phyloP scores from a whole-genome alignment of 2,888 invertebrate species.

The Acronicta leporina region DNA sequence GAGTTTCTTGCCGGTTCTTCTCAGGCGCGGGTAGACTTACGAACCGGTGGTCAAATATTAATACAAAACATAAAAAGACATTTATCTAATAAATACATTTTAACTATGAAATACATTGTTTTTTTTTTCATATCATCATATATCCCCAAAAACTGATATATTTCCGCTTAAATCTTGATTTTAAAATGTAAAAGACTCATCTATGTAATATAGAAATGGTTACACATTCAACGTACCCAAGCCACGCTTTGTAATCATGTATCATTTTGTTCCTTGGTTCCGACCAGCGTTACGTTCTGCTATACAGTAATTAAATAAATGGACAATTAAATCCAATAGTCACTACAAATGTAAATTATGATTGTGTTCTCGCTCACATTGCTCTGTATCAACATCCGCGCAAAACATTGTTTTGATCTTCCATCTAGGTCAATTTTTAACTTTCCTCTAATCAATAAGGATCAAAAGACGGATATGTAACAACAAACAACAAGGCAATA shows the following conservation, averaged over 20 bases:
- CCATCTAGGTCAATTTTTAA: neutral
- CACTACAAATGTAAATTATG: too few species aligned
- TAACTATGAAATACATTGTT: conserved; percentile 10
- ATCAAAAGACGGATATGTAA: conserved; percentile 4
- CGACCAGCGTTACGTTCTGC: neutral
- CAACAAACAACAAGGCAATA: conserved; percentile 21
- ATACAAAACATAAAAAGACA: neutral
- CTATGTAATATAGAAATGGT: neutral
- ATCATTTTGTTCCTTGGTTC: neutral
- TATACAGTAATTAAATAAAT: too few species aligned
- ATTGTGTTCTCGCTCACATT: too few species aligned
- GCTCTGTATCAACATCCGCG: too few species aligned
- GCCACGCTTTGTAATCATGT: too few species aligned
- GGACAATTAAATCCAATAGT: too few species aligned
- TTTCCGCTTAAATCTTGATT: too few species aligned
- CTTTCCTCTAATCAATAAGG: neutral
- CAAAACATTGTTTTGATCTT: too few species aligned
- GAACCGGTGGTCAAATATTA: conserved; percentile 38
- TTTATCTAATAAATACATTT: conserved; percentile 26
- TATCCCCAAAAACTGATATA: conserved; percentile 6
- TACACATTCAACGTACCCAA: neutral
- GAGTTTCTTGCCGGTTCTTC: conserved; percentile 54
- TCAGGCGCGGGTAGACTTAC: conserved; percentile 44
- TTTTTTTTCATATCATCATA: conserved; percentile 19
- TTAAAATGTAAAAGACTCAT: too few species aligned